These are phyloP conservation scores for Tachystola acroxantha DNA, from an alignment of 2,888 invertebrate species.

Conservation along the genomic window DNA sequence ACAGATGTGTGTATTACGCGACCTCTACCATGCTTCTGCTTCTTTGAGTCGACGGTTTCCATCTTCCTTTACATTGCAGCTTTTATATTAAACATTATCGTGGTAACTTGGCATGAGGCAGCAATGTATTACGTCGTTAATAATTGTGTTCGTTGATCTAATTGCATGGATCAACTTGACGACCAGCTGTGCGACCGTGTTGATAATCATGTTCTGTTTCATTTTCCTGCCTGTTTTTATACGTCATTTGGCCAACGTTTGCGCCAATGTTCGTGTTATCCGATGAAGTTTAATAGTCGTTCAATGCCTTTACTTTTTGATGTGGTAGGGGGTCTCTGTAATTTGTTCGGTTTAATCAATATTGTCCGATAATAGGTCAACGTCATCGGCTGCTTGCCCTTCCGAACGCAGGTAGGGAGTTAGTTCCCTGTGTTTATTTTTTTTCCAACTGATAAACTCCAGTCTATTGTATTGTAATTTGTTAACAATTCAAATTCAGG, in stretches of 20 bases:
- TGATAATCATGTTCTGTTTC: constrained; percentile 59
- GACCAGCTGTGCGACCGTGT: constrained; percentile 56
- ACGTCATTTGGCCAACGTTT: constrained; percentile 39
- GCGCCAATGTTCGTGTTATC: constrained; percentile 24
- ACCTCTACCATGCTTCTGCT: constrained; percentile 13
- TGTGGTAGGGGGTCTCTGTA: constrained; percentile 10
- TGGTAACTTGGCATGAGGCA: too few species aligned
- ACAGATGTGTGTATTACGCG: constrained; percentile 21
- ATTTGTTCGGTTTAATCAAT: constrained; percentile 24
- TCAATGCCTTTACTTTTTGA: constrained; percentile 4
- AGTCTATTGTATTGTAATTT: neutral
- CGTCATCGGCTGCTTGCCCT: constrained; percentile 7
- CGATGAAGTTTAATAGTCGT: constrained; percentile 8
- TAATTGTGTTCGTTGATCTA: constrained; percentile 17
- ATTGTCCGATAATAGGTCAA: constrained; percentile 28
- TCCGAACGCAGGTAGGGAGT: neutral
- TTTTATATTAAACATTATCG: too few species aligned
- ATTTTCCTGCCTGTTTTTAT: constrained; percentile 52
- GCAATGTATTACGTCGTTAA: too few species aligned
- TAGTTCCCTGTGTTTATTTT: neutral
- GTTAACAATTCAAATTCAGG: neutral
- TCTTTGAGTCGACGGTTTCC: constrained; percentile 4
- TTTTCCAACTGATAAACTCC: neutral
- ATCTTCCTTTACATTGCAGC: constrained; percentile 9
- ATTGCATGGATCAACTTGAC: constrained; percentile 20